Conservation (phyloP, 2,888 invertebrate genomes). For the Agonopterix arenella region DNA sequence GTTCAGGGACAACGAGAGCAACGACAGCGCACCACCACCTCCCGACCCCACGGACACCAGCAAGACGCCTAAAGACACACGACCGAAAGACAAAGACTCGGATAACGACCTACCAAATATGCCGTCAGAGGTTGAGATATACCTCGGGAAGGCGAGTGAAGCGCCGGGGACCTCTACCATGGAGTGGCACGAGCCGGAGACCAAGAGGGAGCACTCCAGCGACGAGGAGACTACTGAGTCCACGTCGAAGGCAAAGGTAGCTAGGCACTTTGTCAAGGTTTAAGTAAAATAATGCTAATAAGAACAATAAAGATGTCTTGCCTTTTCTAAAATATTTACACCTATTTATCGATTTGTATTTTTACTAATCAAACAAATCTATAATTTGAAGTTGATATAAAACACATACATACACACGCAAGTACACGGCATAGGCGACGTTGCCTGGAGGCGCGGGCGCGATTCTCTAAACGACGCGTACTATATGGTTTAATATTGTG, state of each 20-base stretch:
- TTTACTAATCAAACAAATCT: no score
- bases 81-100: not conserved
- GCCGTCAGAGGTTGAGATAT: constrained; percentile 29
- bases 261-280: no score
- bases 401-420: no score
- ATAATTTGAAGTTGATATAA: no score
- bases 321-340: no score
- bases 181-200: constrained; percentile 24
- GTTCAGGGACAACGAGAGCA: constrained; percentile 18
- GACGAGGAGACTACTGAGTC: constrained; percentile 16
- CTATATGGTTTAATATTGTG: no score
- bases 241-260: constrained; percentile 6
- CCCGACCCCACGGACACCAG: constrained; percentile 1
- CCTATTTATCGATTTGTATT: no score
- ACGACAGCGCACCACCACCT: constrained; percentile 1
- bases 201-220: constrained; percentile 15
- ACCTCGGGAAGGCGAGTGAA: constrained; percentile 23
- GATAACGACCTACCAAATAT: not conserved
- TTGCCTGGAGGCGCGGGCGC: no score
- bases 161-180: constrained; percentile 21
- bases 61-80: not conserved
- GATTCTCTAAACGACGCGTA: no score
- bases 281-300: no score
- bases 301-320: no score
- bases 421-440: no score